Conservation (phyloP, 2,113 vertebrate species). For the Patagioenas fasciata region DNA sequence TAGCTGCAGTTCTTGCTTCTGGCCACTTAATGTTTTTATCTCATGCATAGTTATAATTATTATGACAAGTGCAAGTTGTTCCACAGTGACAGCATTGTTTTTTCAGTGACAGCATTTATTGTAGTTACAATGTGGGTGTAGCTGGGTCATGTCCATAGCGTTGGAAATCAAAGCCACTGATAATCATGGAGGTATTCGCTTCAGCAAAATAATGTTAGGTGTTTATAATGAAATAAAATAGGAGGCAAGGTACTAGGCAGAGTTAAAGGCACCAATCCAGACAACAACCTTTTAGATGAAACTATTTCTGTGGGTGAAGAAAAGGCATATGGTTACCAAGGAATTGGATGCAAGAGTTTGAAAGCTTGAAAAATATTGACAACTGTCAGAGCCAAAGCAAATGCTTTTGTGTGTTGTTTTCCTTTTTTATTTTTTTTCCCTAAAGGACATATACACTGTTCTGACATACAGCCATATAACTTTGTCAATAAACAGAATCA, state of each 20-base stretch:
- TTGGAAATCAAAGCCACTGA: neutral
- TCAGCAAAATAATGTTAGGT: neutral
- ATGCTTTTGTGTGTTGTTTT: neutral
- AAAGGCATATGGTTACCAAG: neutral
- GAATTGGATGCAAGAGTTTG: neutral
- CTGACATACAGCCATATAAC: neutral
- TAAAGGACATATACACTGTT: neutral
- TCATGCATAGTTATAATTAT: conserved; percentile 37
- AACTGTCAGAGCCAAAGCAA: neutral
- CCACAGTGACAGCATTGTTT: neutral
- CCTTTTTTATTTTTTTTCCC: neutral
- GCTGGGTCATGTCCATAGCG: neutral
- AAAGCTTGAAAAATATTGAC: neutral
- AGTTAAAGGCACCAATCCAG: neutral
- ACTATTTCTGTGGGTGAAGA: neutral
- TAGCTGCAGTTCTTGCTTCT: neutral
- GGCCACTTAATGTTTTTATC: conserved; percentile 29
- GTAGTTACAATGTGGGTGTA: neutral
- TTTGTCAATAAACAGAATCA: neutral
- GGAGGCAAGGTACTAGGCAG: neutral
- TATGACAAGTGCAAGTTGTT: conserved; percentile 49
- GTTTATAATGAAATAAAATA: neutral
- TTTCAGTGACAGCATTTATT: neutral
- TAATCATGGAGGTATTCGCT: neutral
- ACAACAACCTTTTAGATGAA: neutral